Evolutionary conservation across 2,113 vertebrate genomes (phyloP), one percentile per base, ranked within the genome.

Genomic region (Ibidorhyncha struthersii): DNA sequence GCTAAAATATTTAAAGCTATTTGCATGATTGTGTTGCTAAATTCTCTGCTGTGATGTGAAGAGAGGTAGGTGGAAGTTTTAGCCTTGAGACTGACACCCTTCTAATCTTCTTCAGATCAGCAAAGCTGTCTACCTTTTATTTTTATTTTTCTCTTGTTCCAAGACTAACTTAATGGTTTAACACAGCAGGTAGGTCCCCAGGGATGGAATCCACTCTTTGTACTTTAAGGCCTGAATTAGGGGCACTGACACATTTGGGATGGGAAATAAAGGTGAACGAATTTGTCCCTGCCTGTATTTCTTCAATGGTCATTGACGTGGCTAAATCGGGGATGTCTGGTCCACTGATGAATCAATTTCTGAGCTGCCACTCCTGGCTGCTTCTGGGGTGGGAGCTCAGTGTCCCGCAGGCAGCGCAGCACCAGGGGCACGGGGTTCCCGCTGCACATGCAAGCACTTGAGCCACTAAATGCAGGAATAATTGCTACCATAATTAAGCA

Each of bases 381-480:
- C 15, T 25, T 70, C 83, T 90, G 38, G 45, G 14, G 16, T 67
- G 38, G 20, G 30, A 74, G 8, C 0, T 2, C 23, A 20, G 61
- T 13, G 19, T 85, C 34, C 65, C 8, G 1, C 45, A 21, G 59
- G 40, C 15, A 69, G 49, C 1, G 1, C 38, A 62, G 56, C 25
- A 30, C 21, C 1, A 1, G 9, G 78, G 41, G 25, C 53, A n/a
- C 1, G 4, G 43, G 12, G 27, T 4, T 34, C 17, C 47, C 0
- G 1, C 23, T n/a, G 19, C 73, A 36, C 0, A 0, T 8, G 25
- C 5, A 22, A 82, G 30, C 59, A 52, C 47, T 9, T 0, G 5
- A 82, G 30, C 16, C 1, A 3, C 66, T 62, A 34, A 90, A 82
- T 41, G 7, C 13, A 10, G 9, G 26, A 4, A 12, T 71, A 62